Conservation (phyloP, 1,140 invertebrate genomes). For the Zophobas morio region DNA sequence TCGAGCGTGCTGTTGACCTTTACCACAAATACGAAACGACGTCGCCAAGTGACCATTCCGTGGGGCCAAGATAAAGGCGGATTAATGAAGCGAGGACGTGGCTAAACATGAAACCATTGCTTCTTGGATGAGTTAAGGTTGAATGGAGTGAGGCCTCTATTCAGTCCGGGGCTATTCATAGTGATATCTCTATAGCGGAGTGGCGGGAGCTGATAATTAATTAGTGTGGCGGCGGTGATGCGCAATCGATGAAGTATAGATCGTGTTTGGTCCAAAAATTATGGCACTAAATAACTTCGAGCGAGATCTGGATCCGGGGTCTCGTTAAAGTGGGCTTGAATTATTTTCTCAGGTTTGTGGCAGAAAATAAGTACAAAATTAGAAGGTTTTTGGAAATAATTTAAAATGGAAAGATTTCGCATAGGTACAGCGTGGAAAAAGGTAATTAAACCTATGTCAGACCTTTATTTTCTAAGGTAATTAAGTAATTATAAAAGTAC, state of each 20-base stretch:
- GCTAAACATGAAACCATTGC: constrained; percentile 29
- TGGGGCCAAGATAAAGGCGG: constrained; percentile 22
- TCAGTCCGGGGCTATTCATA: constrained; percentile 34
- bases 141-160: constrained; percentile 30
- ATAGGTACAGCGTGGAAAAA: too few relatives aligned
- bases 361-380: too few relatives aligned
- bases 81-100: constrained; percentile 40
- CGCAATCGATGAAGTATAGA: not conserved
- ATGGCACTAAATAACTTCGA: too few relatives aligned
- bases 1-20: constrained; percentile 50
- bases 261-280: too few relatives aligned
- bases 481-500: too few relatives aligned
- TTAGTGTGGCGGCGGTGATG: constrained; percentile 17
- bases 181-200: constrained; percentile 35
- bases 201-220: constrained; percentile 15
- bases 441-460: too few relatives aligned
- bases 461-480: too few relatives aligned
- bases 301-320: too few relatives aligned
- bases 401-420: too few relatives aligned
- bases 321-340: too few relatives aligned
- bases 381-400: too few relatives aligned
- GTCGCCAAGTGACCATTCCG: constrained; percentile 27
- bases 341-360: too few relatives aligned
- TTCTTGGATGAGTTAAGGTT: constrained; percentile 31
- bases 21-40: constrained; percentile 43